Conservation (phyloP, 1,140 invertebrate species). For the Bactericera cockerelli region DNA sequence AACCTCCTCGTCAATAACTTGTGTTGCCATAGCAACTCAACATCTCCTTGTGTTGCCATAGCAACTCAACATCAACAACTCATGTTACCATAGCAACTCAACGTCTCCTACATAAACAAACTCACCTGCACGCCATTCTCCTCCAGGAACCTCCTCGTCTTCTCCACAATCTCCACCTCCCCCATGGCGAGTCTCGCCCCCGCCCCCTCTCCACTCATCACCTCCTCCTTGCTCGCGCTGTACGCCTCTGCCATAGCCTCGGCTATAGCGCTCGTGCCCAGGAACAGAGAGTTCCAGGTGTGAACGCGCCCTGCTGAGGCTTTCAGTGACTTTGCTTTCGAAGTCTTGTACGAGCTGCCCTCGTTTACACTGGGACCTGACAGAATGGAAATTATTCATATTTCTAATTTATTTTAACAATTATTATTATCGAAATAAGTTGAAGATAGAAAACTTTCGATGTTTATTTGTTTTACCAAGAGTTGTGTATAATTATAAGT, state of each 20-base stretch:
- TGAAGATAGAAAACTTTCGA: too few species aligned
- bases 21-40: too few species aligned
- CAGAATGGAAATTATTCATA: too few species aligned
- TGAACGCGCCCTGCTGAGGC: constrained; percentile 56
- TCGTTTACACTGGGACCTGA: constrained; percentile 10
- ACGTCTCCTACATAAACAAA: too few species aligned
- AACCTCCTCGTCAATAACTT: constrained; percentile 78
- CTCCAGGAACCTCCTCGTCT: constrained; percentile 77
- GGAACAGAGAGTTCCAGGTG: constrained; percentile 94
- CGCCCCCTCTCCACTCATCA: constrained; percentile 37
- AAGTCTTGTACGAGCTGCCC: constrained; percentile 65
- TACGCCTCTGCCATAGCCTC: constrained; percentile 79
- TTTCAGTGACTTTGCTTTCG: constrained; percentile 69
- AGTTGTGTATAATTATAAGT: too few species aligned
- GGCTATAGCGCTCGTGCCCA: constrained; percentile 85
- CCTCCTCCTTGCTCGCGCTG: constrained; percentile 69
- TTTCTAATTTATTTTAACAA: too few species aligned
- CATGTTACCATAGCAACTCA: too few species aligned
- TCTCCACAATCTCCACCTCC: constrained; percentile 86
- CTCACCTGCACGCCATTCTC: constrained; percentile 49
- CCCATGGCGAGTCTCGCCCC: constrained; percentile 91
- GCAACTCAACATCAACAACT: too few species aligned
- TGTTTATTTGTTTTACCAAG: too few species aligned
- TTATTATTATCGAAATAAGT: too few species aligned
- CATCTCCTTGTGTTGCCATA: too few species aligned